phyloP scores from a whole-genome alignment of 2,113 vertebrate genomes.

The Phoenicopterus ruber region DNA sequence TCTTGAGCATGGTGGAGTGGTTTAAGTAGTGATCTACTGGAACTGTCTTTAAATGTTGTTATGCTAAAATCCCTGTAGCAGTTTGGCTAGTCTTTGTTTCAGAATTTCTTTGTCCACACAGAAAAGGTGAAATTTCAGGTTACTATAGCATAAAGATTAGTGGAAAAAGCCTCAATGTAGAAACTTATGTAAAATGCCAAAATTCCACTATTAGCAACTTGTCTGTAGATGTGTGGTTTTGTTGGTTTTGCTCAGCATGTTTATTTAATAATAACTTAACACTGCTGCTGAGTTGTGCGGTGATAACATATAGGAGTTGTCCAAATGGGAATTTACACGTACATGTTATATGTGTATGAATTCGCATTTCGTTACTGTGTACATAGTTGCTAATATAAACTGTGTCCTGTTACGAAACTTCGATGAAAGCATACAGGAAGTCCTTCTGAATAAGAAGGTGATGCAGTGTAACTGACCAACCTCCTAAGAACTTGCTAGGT shows the following conservation, averaged over 20 bases:
- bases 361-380: neutral
- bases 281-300: neutral
- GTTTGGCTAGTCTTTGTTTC: neutral
- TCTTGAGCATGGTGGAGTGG: neutral
- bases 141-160: neutral
- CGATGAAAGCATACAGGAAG: neutral
- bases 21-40: neutral
- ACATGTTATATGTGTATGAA: rapidly evolving
- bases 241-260: neutral
- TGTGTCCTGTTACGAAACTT: neutral
- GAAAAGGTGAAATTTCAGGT: neutral
- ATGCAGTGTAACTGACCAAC: neutral
- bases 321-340: neutral
- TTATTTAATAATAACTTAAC: neutral
- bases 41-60: neutral
- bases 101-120: neutral
- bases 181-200: neutral
- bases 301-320: neutral
- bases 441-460: neutral
- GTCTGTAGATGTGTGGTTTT: neutral
- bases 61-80: neutral
- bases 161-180: neutral
- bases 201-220: neutral
- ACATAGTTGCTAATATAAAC: neutral
- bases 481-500: neutral